Percentiles rank a stretch among this genome's conserved stretches.
phyloP scores from a whole-genome alignment of 1,140 invertebrate genomes.

The Euura saliciscinereae region DNA sequence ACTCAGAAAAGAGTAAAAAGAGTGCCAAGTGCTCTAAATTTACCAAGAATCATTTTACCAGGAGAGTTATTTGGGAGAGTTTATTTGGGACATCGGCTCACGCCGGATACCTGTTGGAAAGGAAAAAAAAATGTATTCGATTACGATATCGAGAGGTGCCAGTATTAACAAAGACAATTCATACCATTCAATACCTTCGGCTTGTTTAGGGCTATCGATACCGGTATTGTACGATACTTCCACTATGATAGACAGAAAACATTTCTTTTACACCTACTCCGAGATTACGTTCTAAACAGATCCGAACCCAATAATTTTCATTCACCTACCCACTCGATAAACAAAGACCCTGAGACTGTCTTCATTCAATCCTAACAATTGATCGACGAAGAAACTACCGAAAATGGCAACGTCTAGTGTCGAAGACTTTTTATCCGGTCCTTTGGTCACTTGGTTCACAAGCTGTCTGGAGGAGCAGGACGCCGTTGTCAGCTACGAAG shows the following conservation, averaged over 20 bases:
- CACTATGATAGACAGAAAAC: neutral
- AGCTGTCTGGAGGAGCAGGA: constrained; percentile 83
- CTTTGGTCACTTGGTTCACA: constrained; percentile 84
- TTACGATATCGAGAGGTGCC: too few relatives aligned
- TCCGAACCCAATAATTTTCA: neutral
- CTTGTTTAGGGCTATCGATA: too few relatives aligned
- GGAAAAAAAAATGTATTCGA: too few relatives aligned
- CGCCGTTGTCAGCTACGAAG: constrained; percentile 75
- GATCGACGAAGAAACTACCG: neutral
- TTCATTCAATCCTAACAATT: neutral
- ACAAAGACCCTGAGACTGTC: neutral
- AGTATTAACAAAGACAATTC: too few relatives aligned
- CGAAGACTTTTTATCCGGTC: constrained; percentile 81
- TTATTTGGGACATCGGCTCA: too few relatives aligned
- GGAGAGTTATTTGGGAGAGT: too few relatives aligned
- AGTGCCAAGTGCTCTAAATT: too few relatives aligned
- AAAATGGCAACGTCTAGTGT: constrained; percentile 70
- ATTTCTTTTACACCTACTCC: neutral
- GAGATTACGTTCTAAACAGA: neutral
- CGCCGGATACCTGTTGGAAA: too few relatives aligned
- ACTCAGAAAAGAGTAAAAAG: too few relatives aligned
- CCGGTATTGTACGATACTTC: neutral
- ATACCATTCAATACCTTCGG: too few relatives aligned
- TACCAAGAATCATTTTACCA: too few relatives aligned
- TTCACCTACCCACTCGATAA: neutral